Base-by-base conservation (phyloP, 2,797 vertebrate species). In the Cryptoblepharus egeriae region DNA sequence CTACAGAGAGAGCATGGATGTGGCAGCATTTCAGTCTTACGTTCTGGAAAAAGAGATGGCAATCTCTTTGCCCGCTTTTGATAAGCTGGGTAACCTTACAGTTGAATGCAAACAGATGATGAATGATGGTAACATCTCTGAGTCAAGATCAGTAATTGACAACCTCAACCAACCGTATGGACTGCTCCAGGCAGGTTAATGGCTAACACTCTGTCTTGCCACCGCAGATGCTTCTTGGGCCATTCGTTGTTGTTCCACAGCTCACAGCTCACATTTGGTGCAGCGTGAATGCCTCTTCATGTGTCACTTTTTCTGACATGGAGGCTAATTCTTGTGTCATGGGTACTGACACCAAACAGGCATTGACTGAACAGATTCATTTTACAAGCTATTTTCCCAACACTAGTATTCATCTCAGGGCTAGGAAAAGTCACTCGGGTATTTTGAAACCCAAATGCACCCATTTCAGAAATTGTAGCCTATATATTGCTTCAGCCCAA, bases 1-100 rank as follows among this genome's bases (percentile, higher is more conserved):
- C 65, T 52, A 26, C 0, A 60, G 16, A 84, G 58, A 24, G 57
- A 88, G 79, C 86, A 73, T 82, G 7, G 81, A 42, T 77, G 24
- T 42, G 39, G 39, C 0, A 3, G 55, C 42, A 12, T 84, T 88
- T 64, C 79, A 68, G 57, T 42, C 55, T 69, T 22, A 68, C 69
- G n/a, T 22, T 49, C 24, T 61, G 16, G n/a, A 49, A 78, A 37
- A 22, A 63, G 18, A n/a, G 85, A 71, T 0, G 0, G 42, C 15
- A 39, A 60, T 82, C 3, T 32, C 57, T 24, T 58, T 5, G 12
- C 80, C 9, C 39, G 7, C 81, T 84, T 80, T 49, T 42, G 30
- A 87, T 79, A 30, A 0, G 0, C 30, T 49, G 16, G 22, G n/a
- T 75, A 80, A 67, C 61, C 81, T 74, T 85, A 72, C 0, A 79